phyloP scores from a whole-genome alignment of 2,888 invertebrate species.

The Disparrhopalites patrizii region DNA sequence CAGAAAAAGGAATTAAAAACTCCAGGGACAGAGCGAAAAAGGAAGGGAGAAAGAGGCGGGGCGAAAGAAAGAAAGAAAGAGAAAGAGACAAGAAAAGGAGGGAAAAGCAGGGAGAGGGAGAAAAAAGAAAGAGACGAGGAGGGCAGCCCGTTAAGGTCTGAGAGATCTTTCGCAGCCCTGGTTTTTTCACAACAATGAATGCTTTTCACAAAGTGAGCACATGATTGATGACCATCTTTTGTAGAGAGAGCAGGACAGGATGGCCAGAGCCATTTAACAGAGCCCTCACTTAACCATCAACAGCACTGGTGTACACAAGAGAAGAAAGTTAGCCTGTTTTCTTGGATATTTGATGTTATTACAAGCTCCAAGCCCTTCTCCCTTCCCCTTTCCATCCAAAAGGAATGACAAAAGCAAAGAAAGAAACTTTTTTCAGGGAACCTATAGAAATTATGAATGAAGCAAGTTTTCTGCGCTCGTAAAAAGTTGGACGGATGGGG shows the following conservation, averaged over 20 bases:
- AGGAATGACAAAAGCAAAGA: not conserved
- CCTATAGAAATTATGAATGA: constrained; percentile 5
- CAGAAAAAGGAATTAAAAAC: not conserved
- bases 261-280: too few relatives aligned
- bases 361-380: not conserved
- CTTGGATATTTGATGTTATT: not conserved
- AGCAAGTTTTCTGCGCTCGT: too few relatives aligned
- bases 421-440: not conserved
- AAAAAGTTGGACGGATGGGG: too few relatives aligned
- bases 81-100: too few relatives aligned
- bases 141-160: not conserved
- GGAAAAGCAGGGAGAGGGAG: too few relatives aligned
- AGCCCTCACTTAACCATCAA: too few relatives aligned
- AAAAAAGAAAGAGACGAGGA: too few relatives aligned
- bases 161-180: not conserved
- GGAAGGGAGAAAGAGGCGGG: too few relatives aligned
- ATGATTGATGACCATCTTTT: not conserved
- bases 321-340: too few relatives aligned
- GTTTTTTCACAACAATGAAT: constrained; percentile 3
- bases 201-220: not conserved
- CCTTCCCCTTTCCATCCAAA: not conserved
- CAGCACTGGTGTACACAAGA: too few relatives aligned
- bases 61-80: too few relatives aligned
- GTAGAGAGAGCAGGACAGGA: not conserved
- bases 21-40: too few relatives aligned